phyloP scores from a whole-genome alignment of 2,797 vertebrate species.

The Pseudocheirus occidentalis region DNA sequence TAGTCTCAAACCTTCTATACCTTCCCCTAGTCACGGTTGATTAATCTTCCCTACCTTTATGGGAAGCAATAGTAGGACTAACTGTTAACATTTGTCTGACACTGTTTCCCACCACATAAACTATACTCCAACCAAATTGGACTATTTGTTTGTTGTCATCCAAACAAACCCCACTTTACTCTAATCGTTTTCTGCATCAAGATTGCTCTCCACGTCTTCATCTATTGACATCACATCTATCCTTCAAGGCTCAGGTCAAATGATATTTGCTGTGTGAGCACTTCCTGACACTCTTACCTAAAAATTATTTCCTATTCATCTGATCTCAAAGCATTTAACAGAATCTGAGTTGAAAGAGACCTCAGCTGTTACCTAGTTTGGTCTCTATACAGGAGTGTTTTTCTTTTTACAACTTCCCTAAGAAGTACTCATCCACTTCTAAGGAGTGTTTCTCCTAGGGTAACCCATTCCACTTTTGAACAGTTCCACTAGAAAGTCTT shows the following conservation, averaged over 20 bases:
- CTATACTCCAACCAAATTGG: not conserved
- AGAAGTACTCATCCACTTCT: not conserved
- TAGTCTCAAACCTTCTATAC: not conserved
- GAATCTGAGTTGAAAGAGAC: not conserved
- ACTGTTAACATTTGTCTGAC: not conserved
- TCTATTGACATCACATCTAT: not conserved
- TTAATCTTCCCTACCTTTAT: fast-evolving
- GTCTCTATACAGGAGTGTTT: not conserved
- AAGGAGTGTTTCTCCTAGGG: not conserved
- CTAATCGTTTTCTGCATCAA: not conserved
- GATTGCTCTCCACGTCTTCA: not conserved
- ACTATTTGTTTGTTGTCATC: not conserved
- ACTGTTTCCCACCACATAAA: not conserved
- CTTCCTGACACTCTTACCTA: not conserved
- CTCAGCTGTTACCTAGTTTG: not conserved
- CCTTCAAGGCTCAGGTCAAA: not conserved
- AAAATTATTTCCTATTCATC: not conserved
- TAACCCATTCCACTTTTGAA: not conserved
- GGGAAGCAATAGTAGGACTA: not conserved
- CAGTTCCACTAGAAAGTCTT: not conserved
- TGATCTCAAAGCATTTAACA: not conserved
- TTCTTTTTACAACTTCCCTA: not conserved
- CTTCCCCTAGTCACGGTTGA: not conserved
- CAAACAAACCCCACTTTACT: not conserved
- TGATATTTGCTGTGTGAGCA: not conserved